Conservation (phyloP, 1,140 invertebrate genomes). For the Eurosta solidaginis region DNA sequence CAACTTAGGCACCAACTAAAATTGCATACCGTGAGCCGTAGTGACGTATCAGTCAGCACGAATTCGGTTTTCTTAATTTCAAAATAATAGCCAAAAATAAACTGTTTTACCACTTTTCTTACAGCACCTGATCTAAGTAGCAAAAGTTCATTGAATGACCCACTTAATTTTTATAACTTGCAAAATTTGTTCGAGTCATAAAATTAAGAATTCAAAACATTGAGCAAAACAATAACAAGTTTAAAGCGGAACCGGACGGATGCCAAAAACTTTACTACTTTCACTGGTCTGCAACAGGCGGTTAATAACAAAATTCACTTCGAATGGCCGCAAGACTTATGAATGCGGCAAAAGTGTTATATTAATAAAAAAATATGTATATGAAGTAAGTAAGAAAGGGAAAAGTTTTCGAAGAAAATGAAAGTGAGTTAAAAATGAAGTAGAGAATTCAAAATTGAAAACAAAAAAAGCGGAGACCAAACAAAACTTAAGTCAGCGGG, state of each 20-base stretch:
- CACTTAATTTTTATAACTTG: neutral
- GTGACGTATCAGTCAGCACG: no score
- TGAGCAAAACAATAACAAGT: neutral
- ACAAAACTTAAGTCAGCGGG: neutral
- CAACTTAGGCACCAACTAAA: no score
- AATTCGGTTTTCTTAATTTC: no score
- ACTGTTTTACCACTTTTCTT: neutral
- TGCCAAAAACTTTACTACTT: neutral
- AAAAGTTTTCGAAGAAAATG: neutral
- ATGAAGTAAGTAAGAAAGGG: neutral
- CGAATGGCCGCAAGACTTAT: slow-evolving; percentile 9
- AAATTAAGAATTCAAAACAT: slow-evolving; percentile 20
- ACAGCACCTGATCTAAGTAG: neutral
- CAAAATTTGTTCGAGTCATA: neutral
- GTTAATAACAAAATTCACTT: slow-evolving; percentile 17
- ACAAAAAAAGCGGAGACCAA: neutral
- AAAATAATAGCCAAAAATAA: no score
- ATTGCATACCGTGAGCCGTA: no score
- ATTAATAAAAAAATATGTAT: neutral
- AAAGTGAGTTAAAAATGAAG: slow-evolving; percentile 2
- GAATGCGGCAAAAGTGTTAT: slow-evolving; percentile 2
- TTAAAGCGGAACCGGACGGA: neutral
- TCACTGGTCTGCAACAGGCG: neutral
- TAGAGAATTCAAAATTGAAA: neutral
- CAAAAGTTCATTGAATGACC: neutral